Evolutionary conservation across 2,888 invertebrate genomes (phyloP).

Genomic region (Ptychoptera contaminata): DNA sequence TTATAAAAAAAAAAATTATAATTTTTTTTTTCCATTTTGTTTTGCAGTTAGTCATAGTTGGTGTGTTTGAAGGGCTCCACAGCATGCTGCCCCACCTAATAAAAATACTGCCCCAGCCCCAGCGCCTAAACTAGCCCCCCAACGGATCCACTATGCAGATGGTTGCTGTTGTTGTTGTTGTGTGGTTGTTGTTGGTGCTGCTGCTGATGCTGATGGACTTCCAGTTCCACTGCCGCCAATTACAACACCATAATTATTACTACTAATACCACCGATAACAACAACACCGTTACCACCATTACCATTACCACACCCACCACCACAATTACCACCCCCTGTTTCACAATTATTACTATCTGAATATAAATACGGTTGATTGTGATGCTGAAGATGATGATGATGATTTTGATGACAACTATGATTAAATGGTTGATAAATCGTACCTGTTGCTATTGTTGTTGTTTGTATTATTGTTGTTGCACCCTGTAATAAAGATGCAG

Average conservation of each 20-base stretch:
- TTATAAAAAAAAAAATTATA: too few species aligned
- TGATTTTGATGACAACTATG: too few species aligned
- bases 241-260: conserved; percentile 4
- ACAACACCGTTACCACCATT: conserved; percentile 8
- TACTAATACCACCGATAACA: conserved; percentile 17
- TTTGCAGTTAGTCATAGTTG: conserved; percentile 1
- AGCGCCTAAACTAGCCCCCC: conserved; percentile 12
- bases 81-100: conserved; percentile 3
- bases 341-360: conserved; percentile 7
- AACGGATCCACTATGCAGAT: conserved; percentile 25
- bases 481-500: conserved; percentile 9
- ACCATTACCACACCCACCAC: conserved; percentile 6
- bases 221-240: not conserved
- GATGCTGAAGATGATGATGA: conserved; percentile 11
- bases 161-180: conserved; percentile 19
- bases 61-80: conserved; percentile 5
- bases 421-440: too few species aligned
- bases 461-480: too few species aligned
- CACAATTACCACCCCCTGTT: conserved; percentile 13
- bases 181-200: conserved; percentile 2
- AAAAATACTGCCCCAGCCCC: conserved; percentile 1
- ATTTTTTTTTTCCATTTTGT: too few species aligned
- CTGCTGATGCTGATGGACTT: not conserved
- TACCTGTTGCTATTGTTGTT: too few species aligned
- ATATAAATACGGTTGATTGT: not conserved